A percentile compares a stretch with the other conserved stretches of the same genome.
Evolutionary conservation across 2,797 vertebrate species (phyloP).

Genomic region (Sebastes kiyomatsui): DNA sequence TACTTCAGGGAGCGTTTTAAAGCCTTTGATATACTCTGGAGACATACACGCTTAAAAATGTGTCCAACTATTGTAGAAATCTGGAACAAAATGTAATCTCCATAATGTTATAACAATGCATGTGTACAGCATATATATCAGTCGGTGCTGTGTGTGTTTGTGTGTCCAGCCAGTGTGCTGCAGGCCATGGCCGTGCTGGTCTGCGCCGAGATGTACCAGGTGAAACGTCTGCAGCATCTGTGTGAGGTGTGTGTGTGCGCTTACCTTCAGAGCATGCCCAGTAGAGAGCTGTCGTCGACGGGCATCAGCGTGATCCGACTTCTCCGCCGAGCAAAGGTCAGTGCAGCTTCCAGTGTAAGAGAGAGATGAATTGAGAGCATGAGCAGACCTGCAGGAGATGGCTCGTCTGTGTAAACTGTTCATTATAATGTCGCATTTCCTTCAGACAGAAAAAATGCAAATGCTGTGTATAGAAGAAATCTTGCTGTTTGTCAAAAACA

Average conservation of each 20-base stretch:
- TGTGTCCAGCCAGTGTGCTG: conserved; percentile 89
- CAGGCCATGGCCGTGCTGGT: conserved; percentile 97
- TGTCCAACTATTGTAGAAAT: not conserved
- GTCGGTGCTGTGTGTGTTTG: conserved; percentile 45
- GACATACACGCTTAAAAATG: not conserved
- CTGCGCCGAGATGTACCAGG: conserved; percentile 99
- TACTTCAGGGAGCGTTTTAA: not conserved
- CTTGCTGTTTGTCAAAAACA: not conserved
- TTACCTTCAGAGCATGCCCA: conserved; percentile 97
- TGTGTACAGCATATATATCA: not conserved
- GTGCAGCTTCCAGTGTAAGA: not conserved
- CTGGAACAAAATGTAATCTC: not conserved
- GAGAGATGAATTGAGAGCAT: not conserved
- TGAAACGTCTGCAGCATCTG: conserved; percentile 95
- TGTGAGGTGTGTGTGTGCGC: conserved; percentile 96
- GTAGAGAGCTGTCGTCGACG: conserved; percentile 91
- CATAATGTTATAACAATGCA: not conserved
- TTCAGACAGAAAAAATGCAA: not conserved
- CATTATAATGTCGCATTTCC: not conserved
- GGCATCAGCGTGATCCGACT: conserved; percentile 92
- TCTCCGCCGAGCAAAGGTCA: conserved; percentile 93
- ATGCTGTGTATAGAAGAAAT: not conserved
- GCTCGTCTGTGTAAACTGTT: not conserved
- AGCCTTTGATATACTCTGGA: not conserved
- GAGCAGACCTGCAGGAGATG: not conserved